These are phyloP conservation scores for Artemia franciscana DNA, from an alignment of 1,140 invertebrate species.

Conservation along the genomic window DNA sequence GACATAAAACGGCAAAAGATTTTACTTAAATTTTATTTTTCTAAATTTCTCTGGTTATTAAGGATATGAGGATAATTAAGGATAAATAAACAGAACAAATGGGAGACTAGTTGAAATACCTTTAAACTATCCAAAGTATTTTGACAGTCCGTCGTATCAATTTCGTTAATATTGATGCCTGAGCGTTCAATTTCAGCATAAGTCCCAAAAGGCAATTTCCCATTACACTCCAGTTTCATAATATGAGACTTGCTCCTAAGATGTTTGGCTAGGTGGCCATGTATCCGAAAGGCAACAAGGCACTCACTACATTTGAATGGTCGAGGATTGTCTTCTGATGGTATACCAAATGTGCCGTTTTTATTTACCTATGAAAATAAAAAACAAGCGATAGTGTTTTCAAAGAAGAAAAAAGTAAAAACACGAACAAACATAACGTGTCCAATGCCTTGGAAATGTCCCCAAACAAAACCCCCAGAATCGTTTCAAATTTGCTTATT, in stretches of 20 bases:
- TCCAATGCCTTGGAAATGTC: too few relatives aligned
- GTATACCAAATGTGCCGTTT: slow-evolving; percentile 60
- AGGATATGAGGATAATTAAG: too few relatives aligned
- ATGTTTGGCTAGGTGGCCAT: slow-evolving; percentile 88
- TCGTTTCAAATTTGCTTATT: too few relatives aligned
- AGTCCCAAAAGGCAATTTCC: slow-evolving; percentile 81
- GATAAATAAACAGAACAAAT: too few relatives aligned
- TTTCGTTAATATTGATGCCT: slow-evolving; percentile 69
- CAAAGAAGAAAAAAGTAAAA: too few relatives aligned
- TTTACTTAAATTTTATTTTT: too few relatives aligned
- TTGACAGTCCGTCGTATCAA: slow-evolving; percentile 78
- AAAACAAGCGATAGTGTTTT: too few relatives aligned
- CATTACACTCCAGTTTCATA: slow-evolving; percentile 70
- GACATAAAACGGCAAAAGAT: too few relatives aligned
- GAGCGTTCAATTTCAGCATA: slow-evolving; percentile 81
- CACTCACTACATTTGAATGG: slow-evolving; percentile 88
- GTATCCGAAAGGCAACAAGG: slow-evolving; percentile 83
- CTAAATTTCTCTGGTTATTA: too few relatives aligned
- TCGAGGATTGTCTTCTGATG: slow-evolving; percentile 63
- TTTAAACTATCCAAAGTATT: slow-evolving; percentile 66
- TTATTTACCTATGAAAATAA: slow-evolving; percentile 30
- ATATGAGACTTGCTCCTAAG: slow-evolving; percentile 90
- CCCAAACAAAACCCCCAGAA: too few relatives aligned
- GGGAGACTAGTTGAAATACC: too few relatives aligned
- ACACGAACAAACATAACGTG: too few relatives aligned